Evolutionary conservation across 2,888 invertebrate species (phyloP).

Genomic region (Frankliniella intonsa): DNA sequence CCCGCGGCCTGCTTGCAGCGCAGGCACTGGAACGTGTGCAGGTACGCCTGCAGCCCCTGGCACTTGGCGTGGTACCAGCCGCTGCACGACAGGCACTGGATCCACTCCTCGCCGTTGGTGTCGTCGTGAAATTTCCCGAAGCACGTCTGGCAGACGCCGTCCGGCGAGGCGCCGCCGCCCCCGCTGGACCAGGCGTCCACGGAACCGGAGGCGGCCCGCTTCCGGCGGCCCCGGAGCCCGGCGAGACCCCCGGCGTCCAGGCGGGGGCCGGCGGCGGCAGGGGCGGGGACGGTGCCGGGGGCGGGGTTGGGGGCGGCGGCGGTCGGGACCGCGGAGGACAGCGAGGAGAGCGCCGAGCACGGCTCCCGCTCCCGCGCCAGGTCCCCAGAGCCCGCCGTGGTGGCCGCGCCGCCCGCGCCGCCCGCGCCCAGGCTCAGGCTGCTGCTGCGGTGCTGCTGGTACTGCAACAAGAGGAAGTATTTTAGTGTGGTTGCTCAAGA

Average conservation of each 20-base stretch:
- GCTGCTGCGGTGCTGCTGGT: neutral
- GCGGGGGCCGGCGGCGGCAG: neutral
- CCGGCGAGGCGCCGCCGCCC: slow-evolving; percentile 41
- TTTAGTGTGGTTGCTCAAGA: too few relatives aligned
- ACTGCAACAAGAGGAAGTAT: neutral
- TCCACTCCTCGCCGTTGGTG: slow-evolving; percentile 18
- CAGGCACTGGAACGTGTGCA: slow-evolving; percentile 1
- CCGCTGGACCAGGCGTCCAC: slow-evolving; percentile 50
- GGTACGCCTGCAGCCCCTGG: slow-evolving; percentile 14
- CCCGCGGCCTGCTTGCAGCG: neutral
- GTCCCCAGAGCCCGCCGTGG: neutral
- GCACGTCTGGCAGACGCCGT: slow-evolving; percentile 34
- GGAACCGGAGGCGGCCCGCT: slow-evolving; percentile 41
- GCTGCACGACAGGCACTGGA: slow-evolving; percentile 18
- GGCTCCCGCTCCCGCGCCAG: neutral
- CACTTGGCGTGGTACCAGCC: slow-evolving; percentile 20
- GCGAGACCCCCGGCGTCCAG: slow-evolving; percentile 30
- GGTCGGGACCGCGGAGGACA: neutral
- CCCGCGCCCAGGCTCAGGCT: neutral
- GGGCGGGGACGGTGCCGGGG: neutral
- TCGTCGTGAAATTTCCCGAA: slow-evolving; percentile 32
- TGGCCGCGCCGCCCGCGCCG: neutral
- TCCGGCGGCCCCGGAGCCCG: slow-evolving; percentile 35
- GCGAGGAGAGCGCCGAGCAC: too few relatives aligned
- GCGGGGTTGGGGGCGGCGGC: neutral